These are phyloP conservation scores for Muraenolepis orangiensis DNA, from an alignment of 2,797 vertebrate genomes.

Conservation along the genomic window DNA sequence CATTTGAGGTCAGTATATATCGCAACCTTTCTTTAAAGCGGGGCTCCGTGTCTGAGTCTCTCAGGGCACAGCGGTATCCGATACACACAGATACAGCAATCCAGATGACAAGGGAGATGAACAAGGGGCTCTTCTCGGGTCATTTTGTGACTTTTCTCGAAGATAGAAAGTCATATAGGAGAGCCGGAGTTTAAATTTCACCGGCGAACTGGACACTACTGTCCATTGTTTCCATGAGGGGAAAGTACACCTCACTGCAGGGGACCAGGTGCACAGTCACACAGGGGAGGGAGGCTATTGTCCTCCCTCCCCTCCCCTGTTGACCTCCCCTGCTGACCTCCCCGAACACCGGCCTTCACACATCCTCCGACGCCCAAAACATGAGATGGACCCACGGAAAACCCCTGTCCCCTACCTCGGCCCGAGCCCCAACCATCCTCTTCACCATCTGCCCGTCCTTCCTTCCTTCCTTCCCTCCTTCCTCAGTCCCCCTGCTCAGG, in stretches of 20 bases:
- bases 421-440: conserved; percentile 6
- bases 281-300: conserved; percentile 35
- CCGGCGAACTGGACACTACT: neutral
- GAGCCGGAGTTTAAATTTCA: neutral
- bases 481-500: neutral
- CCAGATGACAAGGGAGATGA: neutral
- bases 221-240: neutral
- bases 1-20: conserved; percentile 4
- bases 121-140: neutral
- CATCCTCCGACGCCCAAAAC: conserved; percentile 49
- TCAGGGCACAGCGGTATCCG: neutral
- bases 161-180: neutral
- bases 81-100: neutral
- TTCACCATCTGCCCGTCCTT: conserved; percentile 35
- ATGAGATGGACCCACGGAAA: conserved; percentile 46
- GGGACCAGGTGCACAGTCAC: conserved; percentile 18
- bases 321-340: conserved; percentile 30
- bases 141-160: neutral
- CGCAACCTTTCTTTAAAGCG: neutral
- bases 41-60: neutral
- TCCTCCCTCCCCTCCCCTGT: conserved; percentile 40
- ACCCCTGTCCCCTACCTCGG: conserved; percentile 31
- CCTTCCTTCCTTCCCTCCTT: conserved; percentile 48
- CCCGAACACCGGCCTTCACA: conserved; percentile 26
- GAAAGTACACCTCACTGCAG: neutral